Percentiles rank a stretch among this genome's conserved stretches.
Conservation (phyloP, 2,888 invertebrate genomes). For the Cataglyphis cursor region DNA sequence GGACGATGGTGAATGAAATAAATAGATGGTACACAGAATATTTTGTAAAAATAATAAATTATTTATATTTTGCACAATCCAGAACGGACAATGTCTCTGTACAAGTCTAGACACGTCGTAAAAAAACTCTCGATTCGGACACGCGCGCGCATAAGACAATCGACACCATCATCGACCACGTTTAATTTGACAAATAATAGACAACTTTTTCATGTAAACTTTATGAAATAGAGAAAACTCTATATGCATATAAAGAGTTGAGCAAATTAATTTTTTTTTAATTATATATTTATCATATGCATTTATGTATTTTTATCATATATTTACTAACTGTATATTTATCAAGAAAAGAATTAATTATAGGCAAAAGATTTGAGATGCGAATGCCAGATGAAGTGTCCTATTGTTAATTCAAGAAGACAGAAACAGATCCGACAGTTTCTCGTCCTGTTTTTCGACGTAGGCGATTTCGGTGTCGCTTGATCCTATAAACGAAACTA, state of each 20-base stretch:
- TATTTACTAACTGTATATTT: neutral
- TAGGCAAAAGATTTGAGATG: neutral
- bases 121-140: slow-evolving; percentile 28
- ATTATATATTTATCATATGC: neutral
- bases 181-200: slow-evolving; percentile 25
- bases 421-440: neutral
- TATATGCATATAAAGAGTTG: neutral
- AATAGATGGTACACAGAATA: slow-evolving; percentile 77
- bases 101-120: slow-evolving; percentile 78
- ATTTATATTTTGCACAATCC: slow-evolving; percentile 84
- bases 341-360: neutral
- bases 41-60: slow-evolving; percentile 85
- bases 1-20: slow-evolving; percentile 75
- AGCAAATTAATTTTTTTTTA: neutral
- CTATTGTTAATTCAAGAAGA: slow-evolving; percentile 25
- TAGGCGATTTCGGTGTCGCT: slow-evolving; percentile 61
- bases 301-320: neutral
- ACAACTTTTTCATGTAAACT: neutral
- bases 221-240: neutral
- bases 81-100: slow-evolving; percentile 85
- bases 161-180: slow-evolving; percentile 49
- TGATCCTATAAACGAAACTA: slow-evolving; percentile 61
- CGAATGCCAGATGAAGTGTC: slow-evolving; percentile 31
- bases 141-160: slow-evolving; percentile 44
- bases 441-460: slow-evolving; percentile 29